phyloP scores from a whole-genome alignment of 2,113 vertebrate genomes.

The Aspidoscelis tigris region DNA sequence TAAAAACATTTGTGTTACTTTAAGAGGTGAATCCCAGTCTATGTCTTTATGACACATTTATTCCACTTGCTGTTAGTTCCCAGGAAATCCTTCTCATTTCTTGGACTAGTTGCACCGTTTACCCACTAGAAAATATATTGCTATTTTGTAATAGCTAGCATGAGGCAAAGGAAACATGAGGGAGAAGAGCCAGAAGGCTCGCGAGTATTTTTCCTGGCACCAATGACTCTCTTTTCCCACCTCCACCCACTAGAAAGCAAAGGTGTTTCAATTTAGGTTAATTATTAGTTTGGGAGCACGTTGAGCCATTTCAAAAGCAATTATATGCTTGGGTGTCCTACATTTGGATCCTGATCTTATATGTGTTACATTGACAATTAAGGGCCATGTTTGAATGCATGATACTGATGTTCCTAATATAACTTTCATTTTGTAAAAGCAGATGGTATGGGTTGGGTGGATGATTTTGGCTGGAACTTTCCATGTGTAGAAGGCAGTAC shows the following conservation, averaged over 20 bases:
- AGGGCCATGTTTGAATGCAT: neutral
- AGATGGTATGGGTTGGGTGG: no score
- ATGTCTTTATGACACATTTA: neutral
- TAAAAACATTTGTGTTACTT: neutral
- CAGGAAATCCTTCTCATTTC: slow-evolving; percentile 1
- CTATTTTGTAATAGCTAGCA: neutral
- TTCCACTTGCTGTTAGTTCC: slow-evolving; percentile 20
- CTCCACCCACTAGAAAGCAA: slow-evolving; percentile 19
- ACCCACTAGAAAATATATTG: neutral
- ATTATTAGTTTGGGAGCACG: slow-evolving; percentile 17
- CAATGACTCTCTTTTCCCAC: neutral
- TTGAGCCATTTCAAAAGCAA: neutral
- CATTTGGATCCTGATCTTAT: neutral
- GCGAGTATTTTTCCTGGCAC: slow-evolving; percentile 9
- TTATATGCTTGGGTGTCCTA: neutral
- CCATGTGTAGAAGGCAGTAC: no score
- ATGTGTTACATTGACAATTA: neutral
- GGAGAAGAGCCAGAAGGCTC: neutral
- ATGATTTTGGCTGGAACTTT: neutral
- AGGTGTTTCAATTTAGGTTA: neutral
- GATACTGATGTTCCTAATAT: neutral
- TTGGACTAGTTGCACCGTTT: slow-evolving; percentile 5
- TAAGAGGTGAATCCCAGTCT: neutral
- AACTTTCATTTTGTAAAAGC: neutral
- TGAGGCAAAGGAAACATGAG: neutral